Base-by-base conservation (phyloP, 2,113 vertebrate genomes). In the Pygoscelis adeliae region DNA sequence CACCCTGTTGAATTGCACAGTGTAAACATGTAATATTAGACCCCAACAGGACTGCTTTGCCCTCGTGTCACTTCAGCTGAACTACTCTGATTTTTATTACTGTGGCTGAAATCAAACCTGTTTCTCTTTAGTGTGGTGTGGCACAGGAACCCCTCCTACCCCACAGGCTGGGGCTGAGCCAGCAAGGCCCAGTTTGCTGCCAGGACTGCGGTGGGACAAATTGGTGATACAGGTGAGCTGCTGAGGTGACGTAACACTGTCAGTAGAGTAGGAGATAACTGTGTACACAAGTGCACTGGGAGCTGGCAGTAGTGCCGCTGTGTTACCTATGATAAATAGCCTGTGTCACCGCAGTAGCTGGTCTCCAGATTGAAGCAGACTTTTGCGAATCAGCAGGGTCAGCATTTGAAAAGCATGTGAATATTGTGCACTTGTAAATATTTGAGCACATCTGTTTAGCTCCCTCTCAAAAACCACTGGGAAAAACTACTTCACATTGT, bases 381-480 rank as follows among this genome's bases (percentile, higher is more conserved):
- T 97, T 97, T 10, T 83, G 93, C 21, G 7, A 97, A 96, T 97
- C 97, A 97, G 97, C 96, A 96, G 97, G 97, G 97, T 87, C 88
- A 98, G 97, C 96, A 93, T 96, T 95, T 95, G 96, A 98, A 96
- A 91, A 98, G 98, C 97, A 90, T 97, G 97, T 56, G 95, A 98
- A 98, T 96, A 98, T 98, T 98, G 98, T 98, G 97, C 97, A 98
- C 97, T 98, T 98, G 98, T 98, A 97, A 98, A 98, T 98, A 98
- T 97, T 95, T 97, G 98, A 98, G 97, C 97, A 97, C 98, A 98
- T 98, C 98, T 98, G 98, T 98, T 98, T 88, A 93, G 97, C 89
- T 98, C 93, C 93, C 93, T 97, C 95, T 88, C 94, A 89, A 84
- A 95, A 97, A 97, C 94, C 98, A 96, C 65, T 96, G 97, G 98